Percentiles rank a stretch among this genome's conserved stretches.
Evolutionary conservation across 2,113 vertebrate species (phyloP).

Genomic region (Coryphaenoides rupestris): DNA sequence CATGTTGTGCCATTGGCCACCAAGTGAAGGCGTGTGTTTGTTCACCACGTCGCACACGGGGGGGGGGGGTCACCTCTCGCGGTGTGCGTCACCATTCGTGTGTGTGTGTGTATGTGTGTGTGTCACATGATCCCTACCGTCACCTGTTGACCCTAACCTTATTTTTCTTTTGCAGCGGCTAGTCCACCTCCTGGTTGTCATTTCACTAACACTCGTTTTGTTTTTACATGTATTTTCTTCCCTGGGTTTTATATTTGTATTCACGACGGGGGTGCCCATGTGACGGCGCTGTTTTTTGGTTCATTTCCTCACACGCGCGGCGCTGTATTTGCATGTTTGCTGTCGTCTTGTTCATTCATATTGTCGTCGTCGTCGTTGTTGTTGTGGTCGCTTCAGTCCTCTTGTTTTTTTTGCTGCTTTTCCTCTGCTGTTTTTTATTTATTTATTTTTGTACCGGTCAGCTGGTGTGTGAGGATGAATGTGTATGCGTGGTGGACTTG

Average conservation of each 20-base stretch:
- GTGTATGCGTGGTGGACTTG: constrained; percentile 4
- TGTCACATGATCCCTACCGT: no score
- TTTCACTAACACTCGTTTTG: background rate
- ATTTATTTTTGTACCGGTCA: constrained; percentile 11
- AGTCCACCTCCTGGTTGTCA: constrained; percentile 7
- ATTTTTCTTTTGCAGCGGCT: constrained; percentile 45
- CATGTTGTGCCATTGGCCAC: no score
- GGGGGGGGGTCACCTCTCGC: no score
- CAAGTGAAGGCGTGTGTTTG: no score
- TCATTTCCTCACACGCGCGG: constrained; percentile 27
- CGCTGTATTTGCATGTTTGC: constrained; percentile 28
- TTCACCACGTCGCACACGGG: no score
- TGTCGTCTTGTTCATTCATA: background rate
- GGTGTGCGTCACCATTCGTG: no score
- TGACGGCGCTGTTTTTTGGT: constrained; percentile 25
- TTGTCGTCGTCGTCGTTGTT: background rate
- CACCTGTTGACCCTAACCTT: constrained; percentile 23
- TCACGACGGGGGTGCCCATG: constrained; percentile 12
- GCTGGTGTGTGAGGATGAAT: constrained; percentile 20
- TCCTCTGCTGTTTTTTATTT: constrained; percentile 4
- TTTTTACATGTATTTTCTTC: constrained; percentile 1
- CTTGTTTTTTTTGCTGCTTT: constrained; percentile 1
- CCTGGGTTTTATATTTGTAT: background rate
- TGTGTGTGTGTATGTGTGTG: no score
- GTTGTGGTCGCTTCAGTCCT: constrained; percentile 17